These are phyloP conservation scores for Brachyptera putata DNA, from an alignment of 2,888 invertebrate genomes.

Conservation along the genomic window DNA sequence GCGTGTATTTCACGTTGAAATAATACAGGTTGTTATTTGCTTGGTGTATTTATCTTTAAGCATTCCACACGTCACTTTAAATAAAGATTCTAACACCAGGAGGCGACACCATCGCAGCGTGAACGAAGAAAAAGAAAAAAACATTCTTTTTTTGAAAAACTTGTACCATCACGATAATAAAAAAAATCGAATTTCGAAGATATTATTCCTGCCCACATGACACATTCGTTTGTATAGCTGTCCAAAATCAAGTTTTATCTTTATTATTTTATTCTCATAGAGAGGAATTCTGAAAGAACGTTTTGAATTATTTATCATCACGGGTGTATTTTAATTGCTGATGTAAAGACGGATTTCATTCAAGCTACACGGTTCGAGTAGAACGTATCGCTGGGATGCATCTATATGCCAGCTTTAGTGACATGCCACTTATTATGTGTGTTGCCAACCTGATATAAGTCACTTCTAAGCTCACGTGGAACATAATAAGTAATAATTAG, in stretches of 20 bases:
- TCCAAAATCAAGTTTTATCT: not conserved
- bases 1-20: too few relatives aligned
- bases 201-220: not conserved
- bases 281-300: not conserved
- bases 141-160: not conserved
- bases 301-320: not conserved
- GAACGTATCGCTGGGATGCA: too few relatives aligned
- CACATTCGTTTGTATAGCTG: too few relatives aligned
- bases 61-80: conserved; percentile 31
- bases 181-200: not conserved
- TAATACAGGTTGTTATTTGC: too few relatives aligned
- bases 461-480: too few relatives aligned
- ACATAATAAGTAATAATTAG: too few relatives aligned
- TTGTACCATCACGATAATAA: not conserved
- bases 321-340: not conserved
- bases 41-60: conserved; percentile 5
- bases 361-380: not conserved
- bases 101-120: conserved; percentile 29
- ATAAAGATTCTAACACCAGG: conserved; percentile 32
- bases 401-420: too few relatives aligned
- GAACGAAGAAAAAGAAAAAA: not conserved
- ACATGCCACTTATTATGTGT: too few relatives aligned
- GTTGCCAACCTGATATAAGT: too few relatives aligned
- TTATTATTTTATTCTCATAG: not conserved
- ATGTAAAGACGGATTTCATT: not conserved